Percentiles rank a stretch among this genome's conserved stretches.
phyloP scores from a whole-genome alignment of 1,140 invertebrate species.

The Drosophila repleta region DNA sequence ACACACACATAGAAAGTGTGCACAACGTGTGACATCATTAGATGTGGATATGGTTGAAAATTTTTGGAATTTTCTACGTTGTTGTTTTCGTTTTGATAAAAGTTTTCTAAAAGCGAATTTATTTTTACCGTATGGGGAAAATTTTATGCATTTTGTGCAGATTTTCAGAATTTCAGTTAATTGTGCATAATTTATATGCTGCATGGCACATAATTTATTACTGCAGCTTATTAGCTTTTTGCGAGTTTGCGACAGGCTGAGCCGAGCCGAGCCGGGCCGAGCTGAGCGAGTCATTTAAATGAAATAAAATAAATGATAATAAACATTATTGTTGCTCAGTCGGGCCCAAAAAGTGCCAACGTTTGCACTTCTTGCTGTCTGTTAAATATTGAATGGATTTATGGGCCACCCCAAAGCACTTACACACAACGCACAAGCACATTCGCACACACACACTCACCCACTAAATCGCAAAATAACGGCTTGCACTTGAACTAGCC shows the following conservation, averaged over 20 bases:
- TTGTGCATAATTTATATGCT: conserved; percentile 76
- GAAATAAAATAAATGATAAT: conserved; percentile 80
- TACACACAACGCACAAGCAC: conserved; percentile 9
- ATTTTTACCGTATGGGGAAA: conserved; percentile 51
- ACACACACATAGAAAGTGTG: background rate
- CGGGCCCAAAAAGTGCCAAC: conserved; percentile 62
- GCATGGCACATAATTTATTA: conserved; percentile 80
- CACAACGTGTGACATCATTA: conserved; percentile 51
- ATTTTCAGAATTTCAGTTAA: conserved; percentile 61
- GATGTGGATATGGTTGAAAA: conserved; percentile 31
- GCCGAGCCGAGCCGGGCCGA: too few relatives aligned
- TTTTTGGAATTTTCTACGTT: conserved; percentile 26
- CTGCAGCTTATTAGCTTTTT: conserved; percentile 77
- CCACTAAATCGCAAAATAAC: conserved; percentile 43
- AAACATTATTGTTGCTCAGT: conserved; percentile 73
- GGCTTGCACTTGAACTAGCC: conserved; percentile 51
- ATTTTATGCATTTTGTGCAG: conserved; percentile 76
- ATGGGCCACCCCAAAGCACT: conserved; percentile 42
- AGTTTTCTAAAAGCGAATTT: conserved; percentile 55
- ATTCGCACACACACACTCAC: conserved; percentile 2
- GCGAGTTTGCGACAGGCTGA: conserved; percentile 32
- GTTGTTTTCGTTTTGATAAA: conserved; percentile 31
- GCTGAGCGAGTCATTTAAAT: conserved; percentile 72
- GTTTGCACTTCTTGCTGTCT: conserved; percentile 74
- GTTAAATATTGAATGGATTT: conserved; percentile 74